Evolutionary conservation across 2,113 vertebrate genomes (phyloP).

Genomic region (Pluvialis apricaria): DNA sequence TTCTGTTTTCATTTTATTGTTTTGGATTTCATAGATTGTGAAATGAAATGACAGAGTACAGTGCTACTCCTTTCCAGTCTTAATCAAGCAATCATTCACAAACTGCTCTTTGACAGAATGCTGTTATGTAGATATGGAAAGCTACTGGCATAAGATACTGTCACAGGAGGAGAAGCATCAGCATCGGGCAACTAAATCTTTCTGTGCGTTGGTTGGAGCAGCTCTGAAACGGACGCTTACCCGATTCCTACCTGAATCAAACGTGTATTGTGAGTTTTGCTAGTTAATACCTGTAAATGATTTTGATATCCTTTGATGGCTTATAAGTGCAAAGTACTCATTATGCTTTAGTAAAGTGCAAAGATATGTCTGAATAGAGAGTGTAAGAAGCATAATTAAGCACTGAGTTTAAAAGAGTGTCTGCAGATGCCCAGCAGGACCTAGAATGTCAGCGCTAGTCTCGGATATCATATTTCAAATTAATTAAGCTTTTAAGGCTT

Average conservation of each 20-base stretch:
- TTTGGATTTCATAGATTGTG: not conserved
- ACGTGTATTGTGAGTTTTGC: not conserved
- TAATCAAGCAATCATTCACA: not conserved
- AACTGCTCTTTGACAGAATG: not conserved
- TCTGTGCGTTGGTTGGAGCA: not conserved
- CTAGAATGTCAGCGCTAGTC: not conserved
- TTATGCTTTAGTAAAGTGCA: not conserved
- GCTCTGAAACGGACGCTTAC: not conserved
- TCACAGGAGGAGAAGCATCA: not conserved
- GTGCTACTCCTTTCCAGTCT: not conserved
- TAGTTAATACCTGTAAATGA: not conserved
- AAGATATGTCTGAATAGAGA: not conserved
- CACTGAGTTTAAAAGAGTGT: not conserved
- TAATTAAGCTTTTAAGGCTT: conserved; percentile 6
- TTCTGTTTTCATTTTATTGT: not conserved
- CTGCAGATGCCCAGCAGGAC: not conserved
- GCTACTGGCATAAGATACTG: not conserved
- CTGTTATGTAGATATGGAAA: not conserved
- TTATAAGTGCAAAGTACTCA: not conserved
- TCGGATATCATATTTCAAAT: not conserved
- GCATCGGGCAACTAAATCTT: not conserved
- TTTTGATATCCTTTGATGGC: not conserved
- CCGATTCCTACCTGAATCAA: not conserved
- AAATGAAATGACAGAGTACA: not conserved
- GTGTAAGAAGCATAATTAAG: not conserved